Conservation (phyloP, 2,888 invertebrate genomes). For the Caenorhabditis afra region DNA sequence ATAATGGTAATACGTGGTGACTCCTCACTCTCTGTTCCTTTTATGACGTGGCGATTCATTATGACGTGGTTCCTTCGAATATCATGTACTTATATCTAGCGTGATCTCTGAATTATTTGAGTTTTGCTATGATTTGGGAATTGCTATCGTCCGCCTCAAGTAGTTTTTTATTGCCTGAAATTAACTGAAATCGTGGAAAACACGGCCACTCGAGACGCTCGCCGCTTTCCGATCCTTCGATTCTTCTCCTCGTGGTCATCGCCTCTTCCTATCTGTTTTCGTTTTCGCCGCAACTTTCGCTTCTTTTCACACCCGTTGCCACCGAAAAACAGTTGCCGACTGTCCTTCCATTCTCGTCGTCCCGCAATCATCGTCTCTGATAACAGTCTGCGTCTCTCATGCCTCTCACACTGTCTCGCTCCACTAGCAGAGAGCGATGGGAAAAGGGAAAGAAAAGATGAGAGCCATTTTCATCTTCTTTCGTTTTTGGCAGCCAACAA, state of each 20-base stretch:
- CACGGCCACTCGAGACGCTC: background rate
- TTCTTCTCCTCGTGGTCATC: conserved; percentile 13
- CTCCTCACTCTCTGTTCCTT: too few relatives aligned
- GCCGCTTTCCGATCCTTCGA: background rate
- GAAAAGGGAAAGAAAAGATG: conserved; percentile 30
- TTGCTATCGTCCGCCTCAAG: background rate
- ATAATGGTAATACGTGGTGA: background rate
- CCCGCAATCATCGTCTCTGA: conserved; percentile 27
- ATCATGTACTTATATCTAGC: too few relatives aligned
- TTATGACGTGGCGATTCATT: too few relatives aligned
- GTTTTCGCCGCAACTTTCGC: conserved; percentile 18
- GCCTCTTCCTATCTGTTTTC: background rate
- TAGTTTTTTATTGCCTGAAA: background rate
- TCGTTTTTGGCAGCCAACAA: background rate
- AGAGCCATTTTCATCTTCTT: conserved; percentile 32
- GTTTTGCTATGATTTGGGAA: too few relatives aligned
- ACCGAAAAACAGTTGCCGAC: conserved; percentile 34
- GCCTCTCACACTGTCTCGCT: conserved; percentile 7
- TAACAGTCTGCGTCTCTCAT: conserved; percentile 32
- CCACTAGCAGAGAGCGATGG: conserved; percentile 21
- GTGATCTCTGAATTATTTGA: too few relatives aligned
- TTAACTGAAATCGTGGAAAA: background rate
- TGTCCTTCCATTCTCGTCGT: background rate
- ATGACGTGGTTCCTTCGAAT: too few relatives aligned
- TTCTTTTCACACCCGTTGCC: conserved; percentile 7